These are phyloP conservation scores for Pseudorasbora parva DNA, from an alignment of 2,113 vertebrate species.

Conservation along the genomic window DNA sequence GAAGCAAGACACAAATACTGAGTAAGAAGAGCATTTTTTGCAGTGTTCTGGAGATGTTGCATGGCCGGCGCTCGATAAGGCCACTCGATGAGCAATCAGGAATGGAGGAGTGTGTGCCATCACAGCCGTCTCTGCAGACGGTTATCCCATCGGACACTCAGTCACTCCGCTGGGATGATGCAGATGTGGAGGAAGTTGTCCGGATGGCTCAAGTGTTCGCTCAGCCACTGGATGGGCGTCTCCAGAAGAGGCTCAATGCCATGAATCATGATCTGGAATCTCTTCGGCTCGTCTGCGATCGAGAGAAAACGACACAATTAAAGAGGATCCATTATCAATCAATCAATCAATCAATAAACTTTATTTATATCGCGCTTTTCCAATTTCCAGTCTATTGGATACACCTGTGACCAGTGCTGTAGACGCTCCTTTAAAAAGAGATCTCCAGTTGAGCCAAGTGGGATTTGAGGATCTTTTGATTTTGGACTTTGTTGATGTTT, in stretches of 20 bases:
- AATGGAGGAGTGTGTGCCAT: neutral
- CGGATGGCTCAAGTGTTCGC: conserved; percentile 97
- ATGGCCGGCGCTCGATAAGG: neutral
- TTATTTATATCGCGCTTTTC: too few relatives aligned
- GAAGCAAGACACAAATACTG: too few relatives aligned
- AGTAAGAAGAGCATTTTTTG: too few relatives aligned
- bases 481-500: too few relatives aligned
- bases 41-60: neutral
- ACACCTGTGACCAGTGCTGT: too few relatives aligned
- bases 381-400: too few relatives aligned
- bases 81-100: conserved; percentile 2
- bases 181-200: conserved; percentile 99
- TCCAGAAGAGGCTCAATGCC: conserved; percentile 97
- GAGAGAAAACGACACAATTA: neutral
- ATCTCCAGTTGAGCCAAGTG: too few relatives aligned
- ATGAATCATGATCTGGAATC: conserved; percentile 93
- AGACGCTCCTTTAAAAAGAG: too few relatives aligned
- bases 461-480: too few relatives aligned
- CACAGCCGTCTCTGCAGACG: neutral
- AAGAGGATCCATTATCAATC: too few relatives aligned
- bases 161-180: conserved; percentile 84
- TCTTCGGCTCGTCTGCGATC: conserved; percentile 86
- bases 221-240: conserved; percentile 97
- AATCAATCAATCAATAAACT: too few relatives aligned
- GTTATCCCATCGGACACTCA: conserved; percentile 64